A percentile compares a stretch with the other conserved stretches of the same genome.
These are phyloP conservation scores for Epistrophe eligans DNA, from an alignment of 2,888 invertebrate genomes.

Conservation along the genomic window DNA sequence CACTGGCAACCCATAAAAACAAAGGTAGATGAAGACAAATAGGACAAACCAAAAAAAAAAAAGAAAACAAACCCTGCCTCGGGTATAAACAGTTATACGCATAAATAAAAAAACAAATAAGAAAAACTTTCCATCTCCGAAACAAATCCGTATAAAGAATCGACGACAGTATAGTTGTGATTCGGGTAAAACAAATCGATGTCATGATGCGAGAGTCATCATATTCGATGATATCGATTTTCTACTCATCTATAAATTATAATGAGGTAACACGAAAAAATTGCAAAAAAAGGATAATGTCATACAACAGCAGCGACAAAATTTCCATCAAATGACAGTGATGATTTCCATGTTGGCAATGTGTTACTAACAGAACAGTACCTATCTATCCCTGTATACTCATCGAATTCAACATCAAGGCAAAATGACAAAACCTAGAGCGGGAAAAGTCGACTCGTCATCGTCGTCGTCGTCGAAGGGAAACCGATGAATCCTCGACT, in stretches of 20 bases:
- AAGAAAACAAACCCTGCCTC: neutral
- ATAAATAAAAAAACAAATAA: neutral
- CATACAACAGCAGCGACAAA: conserved; percentile 53
- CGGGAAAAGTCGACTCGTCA: conserved; percentile 6
- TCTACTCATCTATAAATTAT: conserved; percentile 66
- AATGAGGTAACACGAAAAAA: conserved; percentile 59
- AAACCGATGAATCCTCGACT: conserved; percentile 4
- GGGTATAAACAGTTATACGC: neutral
- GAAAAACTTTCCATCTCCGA: conserved; percentile 14
- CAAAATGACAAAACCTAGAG: conserved; percentile 17
- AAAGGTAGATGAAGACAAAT: neutral
- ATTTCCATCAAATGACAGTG: conserved; percentile 59
- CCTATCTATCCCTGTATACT: conserved; percentile 52
- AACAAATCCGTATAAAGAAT: conserved; percentile 8
- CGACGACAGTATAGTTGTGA: conserved; percentile 22
- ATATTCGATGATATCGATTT: conserved; percentile 62
- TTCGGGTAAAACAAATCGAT: conserved; percentile 45
- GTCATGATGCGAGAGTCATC: conserved; percentile 48
- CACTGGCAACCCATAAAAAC: conserved; percentile 34
- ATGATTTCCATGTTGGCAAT: conserved; percentile 73
- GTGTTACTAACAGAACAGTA: conserved; percentile 51
- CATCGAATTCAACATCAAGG: conserved; percentile 34
- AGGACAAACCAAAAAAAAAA: too few relatives aligned
- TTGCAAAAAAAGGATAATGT: conserved; percentile 41
- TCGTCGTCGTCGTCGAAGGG: conserved; percentile 4